Base-by-base conservation (phyloP, 2,888 invertebrate genomes). In the Lithophane ornitopus region DNA sequence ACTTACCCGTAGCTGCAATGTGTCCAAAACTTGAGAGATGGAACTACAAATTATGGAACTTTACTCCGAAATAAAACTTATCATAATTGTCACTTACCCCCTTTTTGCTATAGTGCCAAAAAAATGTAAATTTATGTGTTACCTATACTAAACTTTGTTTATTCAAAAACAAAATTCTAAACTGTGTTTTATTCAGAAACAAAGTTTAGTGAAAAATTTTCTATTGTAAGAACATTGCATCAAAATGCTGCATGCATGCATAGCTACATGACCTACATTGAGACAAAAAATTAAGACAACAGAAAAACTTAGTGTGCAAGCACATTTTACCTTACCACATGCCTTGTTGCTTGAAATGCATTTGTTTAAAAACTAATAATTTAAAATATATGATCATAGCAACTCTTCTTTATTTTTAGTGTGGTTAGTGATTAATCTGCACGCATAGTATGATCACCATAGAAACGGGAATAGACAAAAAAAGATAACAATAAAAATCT, bases 1-100 rank as follows among this genome's bases (percentile, higher is more conserved):
- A 94, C 89, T 94, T 94, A 78, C 72, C 80, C 89, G 80, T 79
- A 82, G 84, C 80, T 88, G 86, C 87, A 87, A 89, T 90, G 87
- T 90, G 86, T 88, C 92, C 82, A 83, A 91, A 92, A 90, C 90
- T 90, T 87, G 68, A 61, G 61, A 79, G 70, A 78, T 63, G 75
- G 34, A 83, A 85, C 77, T 72, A 65, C 70, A 54, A 85, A 82
- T 85, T 81, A 85, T 77, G 28, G 16, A 28, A 56, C 41, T 69
- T 69, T 28, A 41, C 8, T 78, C 44, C 70, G 34, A 82, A 81
- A 71, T 72, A 61, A 34, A 65, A 83, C 1, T 59, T 82, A 41
- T 63, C 66, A 41, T 74, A 73, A 58, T 58, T 58, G 41, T 46
- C 61, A 14, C 41, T 54, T 46, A n/a, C 8, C n/a, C 19, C 26